Percentiles rank a stretch among this genome's conserved stretches.
phyloP scores from a whole-genome alignment of 1,140 invertebrate species.

The Zaprionus gabonicus region DNA sequence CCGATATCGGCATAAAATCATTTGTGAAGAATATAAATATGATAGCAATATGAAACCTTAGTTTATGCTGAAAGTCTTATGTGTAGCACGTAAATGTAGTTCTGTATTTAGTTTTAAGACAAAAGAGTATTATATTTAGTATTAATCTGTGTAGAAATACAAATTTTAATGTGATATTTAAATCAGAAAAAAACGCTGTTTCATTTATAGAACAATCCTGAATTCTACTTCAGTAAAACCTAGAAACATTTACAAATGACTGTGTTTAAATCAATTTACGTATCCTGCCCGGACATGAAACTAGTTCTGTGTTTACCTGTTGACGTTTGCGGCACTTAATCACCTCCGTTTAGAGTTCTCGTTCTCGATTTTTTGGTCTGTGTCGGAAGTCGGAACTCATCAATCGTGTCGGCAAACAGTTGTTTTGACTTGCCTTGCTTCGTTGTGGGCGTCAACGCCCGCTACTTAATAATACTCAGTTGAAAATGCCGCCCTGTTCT shows the following conservation, averaged over 20 bases:
- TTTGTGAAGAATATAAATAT: slow-evolving; percentile 34
- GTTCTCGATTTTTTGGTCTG: slow-evolving; percentile 14
- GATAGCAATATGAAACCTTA: background rate
- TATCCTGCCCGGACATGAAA: slow-evolving; percentile 41
- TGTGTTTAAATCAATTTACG: slow-evolving; percentile 72
- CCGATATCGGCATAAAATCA: slow-evolving; percentile 3
- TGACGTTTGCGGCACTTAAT: slow-evolving; percentile 72
- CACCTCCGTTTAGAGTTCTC: slow-evolving; percentile 54
- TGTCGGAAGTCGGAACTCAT: slow-evolving; percentile 81
- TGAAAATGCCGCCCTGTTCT: slow-evolving; percentile 27
- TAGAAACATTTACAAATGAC: slow-evolving; percentile 46
- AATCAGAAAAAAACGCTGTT: slow-evolving; percentile 43
- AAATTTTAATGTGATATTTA: slow-evolving; percentile 69
- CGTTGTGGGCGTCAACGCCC: slow-evolving; percentile 52
- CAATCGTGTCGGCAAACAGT: slow-evolving; percentile 62
- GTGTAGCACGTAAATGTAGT: slow-evolving; percentile 14
- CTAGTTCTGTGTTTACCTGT: slow-evolving; percentile 63
- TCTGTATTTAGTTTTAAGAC: slow-evolving; percentile 4
- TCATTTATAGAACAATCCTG: background rate
- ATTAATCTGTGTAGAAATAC: slow-evolving; percentile 65
- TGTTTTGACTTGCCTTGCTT: slow-evolving; percentile 58
- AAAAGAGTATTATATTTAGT: slow-evolving; percentile 7
- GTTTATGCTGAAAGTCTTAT: slow-evolving; percentile 5
- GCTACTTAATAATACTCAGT: slow-evolving; percentile 42
- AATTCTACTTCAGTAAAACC: background rate